Evolutionary conservation across 2,797 vertebrate genomes (phyloP), one percentile per base, ranked within the genome.

Genomic region (Falco rusticolus): DNA sequence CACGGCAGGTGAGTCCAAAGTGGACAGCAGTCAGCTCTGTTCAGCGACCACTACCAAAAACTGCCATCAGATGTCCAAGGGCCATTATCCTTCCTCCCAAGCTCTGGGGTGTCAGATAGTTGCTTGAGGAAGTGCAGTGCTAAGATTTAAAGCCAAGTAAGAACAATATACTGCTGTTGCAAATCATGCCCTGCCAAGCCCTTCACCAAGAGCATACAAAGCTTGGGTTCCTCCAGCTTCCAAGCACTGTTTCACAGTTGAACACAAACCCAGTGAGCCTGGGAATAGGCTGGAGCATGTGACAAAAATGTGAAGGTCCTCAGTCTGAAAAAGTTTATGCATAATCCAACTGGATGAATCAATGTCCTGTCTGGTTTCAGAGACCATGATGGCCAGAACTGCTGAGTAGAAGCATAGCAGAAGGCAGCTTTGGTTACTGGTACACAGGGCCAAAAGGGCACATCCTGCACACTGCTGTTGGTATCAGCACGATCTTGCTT

Each of bases 101-200:
- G 25, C 39, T 89, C 53, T 59, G 45, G 14, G 7, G 9, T 66
- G 47, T 74, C 78, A 83, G 34, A 57, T 1, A 37, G 28, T n/a
- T 85, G 24, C 39, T 78, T 79, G 70, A 93, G 78, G 45, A 93
- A 74, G 31, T 39, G 65, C 54, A 81, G 26, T 19, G 37, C 41
- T 75, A 76, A 57, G 47, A 79, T 81, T 84, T 81, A 63, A 91
- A 94, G 47, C 41, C 65, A 95, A 84, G 12, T 12, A 93, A 89
- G 88, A 94, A 20, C 43, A 69, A 70, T 57, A 47, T 50, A 45
- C 33, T 80, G 33, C 60, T 93, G 78, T 66, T 63, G 90, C 8
- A 84, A 93, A 66, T 60, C 28, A 45, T n/a, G 31, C 21, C 51
- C 48, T 82, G 51, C 31, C 84, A 56, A 63, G 28, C 28, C 39